Conservation (phyloP, 37 sponge, comb jelly and placozoan genomes). For the Ephydatia muelleri region DNA sequence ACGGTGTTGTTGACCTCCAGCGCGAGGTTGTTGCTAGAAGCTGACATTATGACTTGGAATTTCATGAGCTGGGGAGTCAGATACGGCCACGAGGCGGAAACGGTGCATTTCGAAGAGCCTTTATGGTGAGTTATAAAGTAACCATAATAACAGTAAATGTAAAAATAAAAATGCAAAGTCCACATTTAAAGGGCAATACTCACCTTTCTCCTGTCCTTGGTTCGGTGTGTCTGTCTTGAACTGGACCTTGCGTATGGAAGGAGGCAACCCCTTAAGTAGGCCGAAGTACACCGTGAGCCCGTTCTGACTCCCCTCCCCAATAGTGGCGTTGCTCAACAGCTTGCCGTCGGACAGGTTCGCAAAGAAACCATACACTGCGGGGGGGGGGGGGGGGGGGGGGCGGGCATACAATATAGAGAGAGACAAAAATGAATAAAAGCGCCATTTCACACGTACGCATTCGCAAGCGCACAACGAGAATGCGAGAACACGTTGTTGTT, state of each 20-base stretch:
- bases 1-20: neutral
- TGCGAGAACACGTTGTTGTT: no score
- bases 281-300: neutral
- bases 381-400: neutral
- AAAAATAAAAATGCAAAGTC: no score
- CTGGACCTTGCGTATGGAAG: neutral
- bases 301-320: neutral
- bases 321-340: neutral
- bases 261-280: neutral
- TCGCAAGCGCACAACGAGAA: no score
- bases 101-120: no score
- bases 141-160: no score
- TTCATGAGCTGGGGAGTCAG: neutral
- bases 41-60: neutral
- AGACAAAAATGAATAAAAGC: no score
- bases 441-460: no score
- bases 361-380: neutral
- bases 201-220: neutral
- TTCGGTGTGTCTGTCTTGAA: neutral
- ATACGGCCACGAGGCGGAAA: neutral
- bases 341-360: neutral
- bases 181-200: neutral
- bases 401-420: no score
- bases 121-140: no score
- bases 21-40: neutral